Percentiles rank a stretch among this genome's conserved stretches.
Evolutionary conservation across 2,888 invertebrate species (phyloP).

Genomic region (Protonemura montana): DNA sequence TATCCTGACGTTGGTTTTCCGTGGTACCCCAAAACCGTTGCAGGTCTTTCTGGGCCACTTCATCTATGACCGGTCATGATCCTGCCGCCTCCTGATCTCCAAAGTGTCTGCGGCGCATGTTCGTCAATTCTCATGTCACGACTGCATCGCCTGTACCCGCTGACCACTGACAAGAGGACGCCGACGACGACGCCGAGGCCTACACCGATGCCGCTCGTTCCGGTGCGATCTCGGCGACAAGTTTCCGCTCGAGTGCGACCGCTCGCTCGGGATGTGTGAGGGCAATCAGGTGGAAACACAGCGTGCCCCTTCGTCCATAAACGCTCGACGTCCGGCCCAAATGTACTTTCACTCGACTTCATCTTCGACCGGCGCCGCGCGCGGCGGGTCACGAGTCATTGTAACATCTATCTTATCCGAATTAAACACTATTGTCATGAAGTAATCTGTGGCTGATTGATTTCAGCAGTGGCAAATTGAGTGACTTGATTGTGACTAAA

Average conservation of each 20-base stretch:
- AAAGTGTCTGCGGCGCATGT: too few species aligned
- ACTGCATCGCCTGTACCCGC: too few species aligned
- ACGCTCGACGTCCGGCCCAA: constrained; percentile 8
- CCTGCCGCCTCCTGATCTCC: too few species aligned
- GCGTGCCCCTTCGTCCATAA: not conserved
- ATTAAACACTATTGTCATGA: not conserved
- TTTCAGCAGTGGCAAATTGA: not conserved
- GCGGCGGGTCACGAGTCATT: not conserved
- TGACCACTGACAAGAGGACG: not conserved
- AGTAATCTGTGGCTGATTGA: not conserved
- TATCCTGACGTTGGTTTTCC: too few species aligned
- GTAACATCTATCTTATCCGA: not conserved
- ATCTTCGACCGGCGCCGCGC: not conserved
- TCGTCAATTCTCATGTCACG: too few species aligned
- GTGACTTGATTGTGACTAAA: not conserved
- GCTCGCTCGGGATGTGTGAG: not conserved
- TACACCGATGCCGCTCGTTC: too few species aligned
- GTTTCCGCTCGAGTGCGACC: too few species aligned
- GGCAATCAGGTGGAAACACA: not conserved
- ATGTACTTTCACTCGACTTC: not conserved
- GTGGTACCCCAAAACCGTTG: too few species aligned
- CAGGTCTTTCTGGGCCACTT: too few species aligned
- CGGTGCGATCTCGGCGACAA: too few species aligned
- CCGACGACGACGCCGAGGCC: not conserved
- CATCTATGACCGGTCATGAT: too few species aligned